A percentile compares a stretch with the other conserved stretches of the same genome.
Evolutionary conservation across 2,113 vertebrate genomes (phyloP).

Genomic region (Australoheros scitulus): DNA sequence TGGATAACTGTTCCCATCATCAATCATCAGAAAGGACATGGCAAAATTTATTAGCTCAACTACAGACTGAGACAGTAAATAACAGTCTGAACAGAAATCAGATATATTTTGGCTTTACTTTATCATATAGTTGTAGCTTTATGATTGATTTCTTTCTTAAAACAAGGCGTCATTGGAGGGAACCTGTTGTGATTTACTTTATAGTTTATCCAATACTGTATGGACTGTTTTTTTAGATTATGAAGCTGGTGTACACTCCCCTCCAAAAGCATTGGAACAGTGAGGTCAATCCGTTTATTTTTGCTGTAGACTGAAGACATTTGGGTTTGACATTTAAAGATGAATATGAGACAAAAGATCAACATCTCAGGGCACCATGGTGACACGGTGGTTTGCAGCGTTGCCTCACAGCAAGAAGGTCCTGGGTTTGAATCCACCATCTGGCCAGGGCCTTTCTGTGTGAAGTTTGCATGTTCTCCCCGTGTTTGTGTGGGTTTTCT

Average conservation of each 20-base stretch:
- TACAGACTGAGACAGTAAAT: neutral
- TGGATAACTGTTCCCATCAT: neutral
- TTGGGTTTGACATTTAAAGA: too few relatives aligned
- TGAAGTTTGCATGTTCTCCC: too few relatives aligned
- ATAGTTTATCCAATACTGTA: neutral
- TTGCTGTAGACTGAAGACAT: too few relatives aligned
- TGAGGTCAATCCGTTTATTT: too few relatives aligned
- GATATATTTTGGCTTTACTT: neutral
- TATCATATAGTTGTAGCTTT: neutral
- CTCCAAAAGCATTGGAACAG: too few relatives aligned
- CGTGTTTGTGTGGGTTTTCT: too few relatives aligned
- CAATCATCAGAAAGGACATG: neutral
- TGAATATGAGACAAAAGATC: too few relatives aligned
- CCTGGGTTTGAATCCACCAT: too few relatives aligned
- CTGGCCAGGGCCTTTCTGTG: too few relatives aligned
- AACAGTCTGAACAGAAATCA: neutral
- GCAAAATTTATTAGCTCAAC: neutral
- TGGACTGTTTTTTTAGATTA: neutral
- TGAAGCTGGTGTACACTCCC: neutral
- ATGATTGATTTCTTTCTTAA: neutral
- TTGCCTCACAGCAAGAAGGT: too few relatives aligned
- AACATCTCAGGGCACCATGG: too few relatives aligned
- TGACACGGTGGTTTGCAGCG: too few relatives aligned
- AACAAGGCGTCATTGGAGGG: neutral
- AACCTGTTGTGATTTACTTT: neutral